Conservation (phyloP, 2,113 vertebrate species). For the Microtus montanus region DNA sequence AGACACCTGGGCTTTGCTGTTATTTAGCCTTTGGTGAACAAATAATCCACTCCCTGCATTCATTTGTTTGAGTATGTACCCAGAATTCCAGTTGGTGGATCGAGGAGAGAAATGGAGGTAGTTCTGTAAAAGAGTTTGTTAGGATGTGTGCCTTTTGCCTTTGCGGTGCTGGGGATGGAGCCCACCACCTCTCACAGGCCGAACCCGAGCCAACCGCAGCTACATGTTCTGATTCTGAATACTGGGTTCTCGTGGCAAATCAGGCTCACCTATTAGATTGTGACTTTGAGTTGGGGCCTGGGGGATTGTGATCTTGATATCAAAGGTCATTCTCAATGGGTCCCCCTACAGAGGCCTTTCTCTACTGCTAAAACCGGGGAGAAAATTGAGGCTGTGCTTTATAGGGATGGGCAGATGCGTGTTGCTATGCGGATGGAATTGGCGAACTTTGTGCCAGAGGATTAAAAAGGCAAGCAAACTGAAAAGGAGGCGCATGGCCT, state of each 20-base stretch:
- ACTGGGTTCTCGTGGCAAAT: not conserved
- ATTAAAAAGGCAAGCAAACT: conserved; percentile 35
- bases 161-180: no score
- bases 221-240: not conserved
- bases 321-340: not conserved
- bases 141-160: not conserved
- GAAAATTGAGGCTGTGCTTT: not conserved
- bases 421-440: not conserved
- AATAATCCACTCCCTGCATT: not conserved
- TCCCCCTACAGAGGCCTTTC: not conserved
- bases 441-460: not conserved
- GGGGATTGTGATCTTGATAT: not conserved
- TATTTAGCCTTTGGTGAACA: not conserved
- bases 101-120: not conserved
- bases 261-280: not conserved
- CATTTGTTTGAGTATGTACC: not conserved
- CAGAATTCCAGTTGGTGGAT: not conserved
- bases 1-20: not conserved
- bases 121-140: not conserved
- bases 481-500: not conserved
- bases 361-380: not conserved
- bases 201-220: not conserved
- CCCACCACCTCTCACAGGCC: not conserved
- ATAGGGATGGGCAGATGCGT: not conserved
- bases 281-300: not conserved